A percentile compares a stretch with the other conserved stretches of the same genome.
Evolutionary conservation across 2,888 invertebrate species (phyloP).

Genomic region (Xanthorhoe spadicearia): DNA sequence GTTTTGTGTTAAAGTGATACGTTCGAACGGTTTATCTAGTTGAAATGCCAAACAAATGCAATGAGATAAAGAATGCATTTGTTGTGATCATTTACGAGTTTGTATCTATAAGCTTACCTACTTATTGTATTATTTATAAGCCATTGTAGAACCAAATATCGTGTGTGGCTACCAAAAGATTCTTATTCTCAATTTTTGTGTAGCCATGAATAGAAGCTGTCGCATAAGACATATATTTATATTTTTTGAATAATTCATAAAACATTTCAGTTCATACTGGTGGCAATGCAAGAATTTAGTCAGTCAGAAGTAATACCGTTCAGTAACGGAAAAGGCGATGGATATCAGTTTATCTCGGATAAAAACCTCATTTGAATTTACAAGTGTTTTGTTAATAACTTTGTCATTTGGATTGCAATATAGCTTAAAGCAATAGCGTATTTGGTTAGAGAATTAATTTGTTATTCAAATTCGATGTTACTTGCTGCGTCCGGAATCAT

Average conservation of each 20-base stretch:
- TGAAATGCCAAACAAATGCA: constrained; percentile 25
- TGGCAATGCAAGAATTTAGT: constrained; percentile 16
- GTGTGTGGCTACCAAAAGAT: neutral
- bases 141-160: neutral
- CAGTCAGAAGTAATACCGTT: constrained; percentile 11
- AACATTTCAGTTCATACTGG: constrained; percentile 6
- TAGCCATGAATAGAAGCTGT: neutral
- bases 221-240: constrained; percentile 8
- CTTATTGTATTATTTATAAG: neutral
- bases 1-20: constrained; percentile 22
- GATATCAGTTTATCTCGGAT: constrained; percentile 29
- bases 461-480: constrained; percentile 59
- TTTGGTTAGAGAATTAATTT: constrained; percentile 53
- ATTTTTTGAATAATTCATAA: constrained; percentile 14
- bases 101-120: neutral
- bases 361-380: constrained; percentile 33
- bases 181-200: neutral
- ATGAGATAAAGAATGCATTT: constrained; percentile 13
- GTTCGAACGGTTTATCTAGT: constrained; percentile 20
- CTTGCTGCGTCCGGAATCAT: constrained; percentile 49
- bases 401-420: constrained; percentile 46
- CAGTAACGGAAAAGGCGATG: constrained; percentile 21
- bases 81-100: neutral
- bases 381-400: constrained; percentile 48
- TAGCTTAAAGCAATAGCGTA: constrained; percentile 41